phyloP scores from a whole-genome alignment of 2,797 vertebrate genomes.

The Odontamblyopus rebecca region DNA sequence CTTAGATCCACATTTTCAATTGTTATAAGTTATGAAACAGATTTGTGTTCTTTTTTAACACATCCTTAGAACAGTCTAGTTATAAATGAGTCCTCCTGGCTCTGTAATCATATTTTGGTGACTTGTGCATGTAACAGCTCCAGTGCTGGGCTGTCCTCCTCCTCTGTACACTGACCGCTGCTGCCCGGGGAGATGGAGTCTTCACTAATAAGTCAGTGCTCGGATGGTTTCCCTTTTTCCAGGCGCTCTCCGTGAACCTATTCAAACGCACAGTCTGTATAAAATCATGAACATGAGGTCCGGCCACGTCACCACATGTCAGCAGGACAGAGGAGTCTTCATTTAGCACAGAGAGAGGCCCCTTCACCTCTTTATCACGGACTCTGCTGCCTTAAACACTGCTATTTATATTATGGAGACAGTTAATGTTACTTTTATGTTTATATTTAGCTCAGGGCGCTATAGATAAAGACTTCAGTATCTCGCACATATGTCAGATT shows the following conservation, averaged over 20 bases:
- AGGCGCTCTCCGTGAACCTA: slow-evolving; percentile 31
- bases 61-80: neutral
- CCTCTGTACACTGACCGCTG: slow-evolving; percentile 26
- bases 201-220: slow-evolving; percentile 54
- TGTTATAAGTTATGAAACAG: neutral
- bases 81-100: neutral
- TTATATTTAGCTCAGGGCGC: slow-evolving; percentile 2
- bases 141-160: slow-evolving; percentile 23
- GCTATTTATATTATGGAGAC: slow-evolving; percentile 16
- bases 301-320: slow-evolving; percentile 45
- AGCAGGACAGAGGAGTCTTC: slow-evolving; percentile 45
- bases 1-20: neutral
- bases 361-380: neutral
- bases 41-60: neutral
- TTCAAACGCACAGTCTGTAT: slow-evolving; percentile 45
- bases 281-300: slow-evolving; percentile 50
- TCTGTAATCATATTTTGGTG: neutral
- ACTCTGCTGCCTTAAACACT: slow-evolving; percentile 18
- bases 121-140: neutral
- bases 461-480: slow-evolving; percentile 18
- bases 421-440: slow-evolving; percentile 30
- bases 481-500: neutral
- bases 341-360: slow-evolving; percentile 37
- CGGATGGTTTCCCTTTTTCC: slow-evolving; percentile 37
- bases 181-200: slow-evolving; percentile 31